phyloP scores from a whole-genome alignment of 2,888 invertebrate genomes.

The Eilema caniola region DNA sequence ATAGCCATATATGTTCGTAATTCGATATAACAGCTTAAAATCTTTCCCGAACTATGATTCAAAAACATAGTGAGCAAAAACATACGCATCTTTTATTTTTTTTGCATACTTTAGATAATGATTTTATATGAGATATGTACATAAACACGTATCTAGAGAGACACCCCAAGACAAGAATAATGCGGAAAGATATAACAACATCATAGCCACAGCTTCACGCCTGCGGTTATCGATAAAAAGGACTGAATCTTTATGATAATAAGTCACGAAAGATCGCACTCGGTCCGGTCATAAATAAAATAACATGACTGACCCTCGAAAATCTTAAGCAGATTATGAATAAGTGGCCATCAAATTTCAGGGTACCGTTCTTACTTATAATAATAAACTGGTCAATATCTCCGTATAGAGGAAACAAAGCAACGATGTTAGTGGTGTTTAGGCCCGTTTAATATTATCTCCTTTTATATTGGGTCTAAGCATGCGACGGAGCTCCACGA shows the following conservation, averaged over 20 bases:
- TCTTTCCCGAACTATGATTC: conserved; percentile 31
- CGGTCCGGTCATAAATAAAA: conserved; percentile 61
- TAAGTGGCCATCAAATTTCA: conserved; percentile 58
- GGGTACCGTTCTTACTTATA: conserved; percentile 42
- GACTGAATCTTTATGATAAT: conserved; percentile 55
- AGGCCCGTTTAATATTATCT: background rate
- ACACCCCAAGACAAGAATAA: background rate
- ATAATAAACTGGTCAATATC: conserved; percentile 62
- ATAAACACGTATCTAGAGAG: conserved; percentile 38
- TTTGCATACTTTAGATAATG: conserved; percentile 39
- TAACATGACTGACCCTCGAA: conserved; percentile 60
- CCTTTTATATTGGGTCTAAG: background rate
- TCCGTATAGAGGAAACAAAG: conserved; percentile 60
- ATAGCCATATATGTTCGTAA: conserved; percentile 22
- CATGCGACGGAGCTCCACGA: conserved; percentile 40
- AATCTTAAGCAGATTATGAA: conserved; percentile 66
- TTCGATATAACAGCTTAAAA: conserved; percentile 27
- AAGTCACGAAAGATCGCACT: conserved; percentile 56
- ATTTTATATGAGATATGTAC: conserved; percentile 39
- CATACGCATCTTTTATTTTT: conserved; percentile 29
- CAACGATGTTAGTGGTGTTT: conserved; percentile 21
- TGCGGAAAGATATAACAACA: conserved; percentile 51
- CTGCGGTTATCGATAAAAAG: conserved; percentile 51
- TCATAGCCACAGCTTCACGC: conserved; percentile 47
- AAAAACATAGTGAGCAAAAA: conserved; percentile 33